Evolutionary conservation across 2,797 vertebrate species (phyloP).

Genomic region (Darevskia mixta): DNA sequence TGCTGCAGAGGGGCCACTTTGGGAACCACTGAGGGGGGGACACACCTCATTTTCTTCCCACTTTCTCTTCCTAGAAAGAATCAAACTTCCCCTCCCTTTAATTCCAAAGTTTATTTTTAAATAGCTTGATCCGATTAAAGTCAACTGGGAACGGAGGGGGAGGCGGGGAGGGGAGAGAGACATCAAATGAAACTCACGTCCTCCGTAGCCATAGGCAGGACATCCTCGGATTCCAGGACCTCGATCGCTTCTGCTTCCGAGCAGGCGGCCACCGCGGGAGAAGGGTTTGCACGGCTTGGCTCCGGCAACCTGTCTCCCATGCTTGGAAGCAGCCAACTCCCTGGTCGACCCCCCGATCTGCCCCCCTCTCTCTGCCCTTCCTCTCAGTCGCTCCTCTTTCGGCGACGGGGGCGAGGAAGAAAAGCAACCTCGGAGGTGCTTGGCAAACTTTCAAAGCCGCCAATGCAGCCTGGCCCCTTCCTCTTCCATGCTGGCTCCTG

Average conservation of each 20-base stretch:
- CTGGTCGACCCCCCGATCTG: background rate
- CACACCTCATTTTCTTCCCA: background rate
- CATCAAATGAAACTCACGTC: constrained; percentile 76
- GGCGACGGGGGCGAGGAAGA: constrained; percentile 12
- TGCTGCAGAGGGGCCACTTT: background rate
- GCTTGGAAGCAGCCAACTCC: constrained; percentile 69
- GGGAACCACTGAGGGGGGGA: too few relatives aligned
- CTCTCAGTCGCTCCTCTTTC: background rate
- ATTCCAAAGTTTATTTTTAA: constrained; percentile 51
- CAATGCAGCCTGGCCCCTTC: constrained; percentile 21
- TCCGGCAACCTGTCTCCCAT: constrained; percentile 81
- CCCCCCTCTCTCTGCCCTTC: background rate
- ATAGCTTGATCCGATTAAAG: constrained; percentile 67
- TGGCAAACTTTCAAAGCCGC: constrained; percentile 73
- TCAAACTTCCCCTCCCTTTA: constrained; percentile 4
- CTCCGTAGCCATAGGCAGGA: constrained; percentile 76
- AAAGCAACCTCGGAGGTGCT: constrained; percentile 64
- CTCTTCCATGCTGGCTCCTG: constrained; percentile 40
- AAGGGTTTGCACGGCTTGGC: constrained; percentile 77
- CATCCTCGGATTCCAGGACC: constrained; percentile 90
- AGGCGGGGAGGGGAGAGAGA: background rate
- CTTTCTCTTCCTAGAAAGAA: constrained; percentile 44
- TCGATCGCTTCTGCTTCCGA: constrained; percentile 94
- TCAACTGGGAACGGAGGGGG: background rate
- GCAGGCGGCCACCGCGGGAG: constrained; percentile 90